Base-by-base conservation (phyloP, 2,797 vertebrate species). In the Vireo griseus region DNA sequence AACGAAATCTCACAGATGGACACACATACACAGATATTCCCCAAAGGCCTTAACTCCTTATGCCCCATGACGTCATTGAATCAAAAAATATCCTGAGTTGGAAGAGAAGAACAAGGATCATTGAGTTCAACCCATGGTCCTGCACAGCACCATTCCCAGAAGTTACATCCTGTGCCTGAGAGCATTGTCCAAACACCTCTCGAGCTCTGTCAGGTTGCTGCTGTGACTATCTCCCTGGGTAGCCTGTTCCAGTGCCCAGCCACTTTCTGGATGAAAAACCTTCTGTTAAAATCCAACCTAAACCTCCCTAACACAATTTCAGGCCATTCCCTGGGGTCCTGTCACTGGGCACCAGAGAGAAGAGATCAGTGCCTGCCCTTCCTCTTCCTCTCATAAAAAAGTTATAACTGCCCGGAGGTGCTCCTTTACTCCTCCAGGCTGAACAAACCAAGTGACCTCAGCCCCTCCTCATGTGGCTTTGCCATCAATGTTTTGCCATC, bases 391-490 rank as follows among this genome's bases (percentile, higher is more conserved):
- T 26, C 3, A 1, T 5, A 9, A 59, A 8, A 1, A 54, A 61
- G 21, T 1, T 37, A 13, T 14, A 9, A n/a, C 9, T 52, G 17
- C 47, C 16, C 0, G 26, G 52, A 73, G 13, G 4, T 35, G 4
- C 40, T 26, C 25, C 48, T 10, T 9, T 42, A 16, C 25, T 29
- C 17, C 5, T 57, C 14, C 11, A 67, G 47, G 10, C 12, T 19
- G 31, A 59, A 59, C 16, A 52, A 6, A 19, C 12, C 10, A 47
- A 54, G 11, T 26, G 25, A 73, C 15, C 12, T 42, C 61, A 88
- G 54, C 8, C 0, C 0, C 35, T 16, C 25, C 33, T 67, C 21
- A 5, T 1, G 24, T 0, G 0, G 12, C 20, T 74, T 67, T n/a
- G n/a, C n/a, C n/a, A n/a, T n/a, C n/a, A n/a, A n/a, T n/a, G n/a